Evolutionary conservation across 23 tunicate genomes (phyloP), one percentile per base, ranked within the genome.

Genomic region (Diplosoma virens): DNA sequence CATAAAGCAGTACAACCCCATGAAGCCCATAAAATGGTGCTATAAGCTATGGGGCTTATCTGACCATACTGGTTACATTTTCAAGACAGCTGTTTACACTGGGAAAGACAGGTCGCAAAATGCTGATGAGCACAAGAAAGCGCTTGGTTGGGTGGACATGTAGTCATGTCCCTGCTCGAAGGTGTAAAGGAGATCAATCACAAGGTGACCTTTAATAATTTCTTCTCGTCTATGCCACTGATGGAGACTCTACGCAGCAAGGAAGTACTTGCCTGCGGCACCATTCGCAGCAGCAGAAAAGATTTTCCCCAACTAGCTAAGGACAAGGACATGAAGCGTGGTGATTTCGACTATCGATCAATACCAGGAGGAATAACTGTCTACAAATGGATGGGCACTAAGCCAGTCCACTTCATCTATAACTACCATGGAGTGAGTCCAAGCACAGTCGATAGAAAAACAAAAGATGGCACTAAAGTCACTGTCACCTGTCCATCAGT

Each of bases 1-100:
- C 52, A 7, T 67, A 50, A 67, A 67, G 52, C 74, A 67, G 21
- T 67, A 67, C 74, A 67, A 67, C 52, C 52, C 74, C 50, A 67
- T 67, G 50, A 67, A 36, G 74, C 74, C 74, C 35, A 67, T 67
- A 33, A 67, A 67, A 36, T 34, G 74, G 30, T 50, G 74, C 18
- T 67, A 67, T 26, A 67, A 67, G 21, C 52, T 67, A n/a, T 67
- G 74, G 74, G 20, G 50, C 27, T 17, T 35, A 5, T 50, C 74
- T 17, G 74, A 67, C 52, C 35, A 35, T 2, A 2, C 28, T 35
- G 74, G 74, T 7, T 67, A 67, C 26, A 29, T 67, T 26, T 35
- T n/a, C 52, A 67, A 36, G 21, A 34, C 36, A 16, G 74, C 35
- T 18, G 24, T 67, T 17, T 67, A 67, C 30, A 18, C 50, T 18